Evolutionary conservation across 2,888 invertebrate species (phyloP), one percentile per base, ranked within the genome.

Genomic region (Phengaris arion): DNA sequence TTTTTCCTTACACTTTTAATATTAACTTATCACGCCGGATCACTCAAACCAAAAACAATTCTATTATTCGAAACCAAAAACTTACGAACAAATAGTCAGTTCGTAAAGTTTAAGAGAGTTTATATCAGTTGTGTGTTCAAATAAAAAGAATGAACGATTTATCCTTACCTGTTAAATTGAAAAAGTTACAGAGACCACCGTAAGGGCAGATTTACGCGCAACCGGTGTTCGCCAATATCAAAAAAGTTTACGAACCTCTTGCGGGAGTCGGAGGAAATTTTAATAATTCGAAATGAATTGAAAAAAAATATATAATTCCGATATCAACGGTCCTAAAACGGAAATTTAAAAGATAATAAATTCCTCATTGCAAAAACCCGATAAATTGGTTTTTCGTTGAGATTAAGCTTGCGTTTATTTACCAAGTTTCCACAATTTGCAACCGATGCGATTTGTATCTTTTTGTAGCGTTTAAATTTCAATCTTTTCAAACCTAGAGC

Each of bases 121-220:
- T 91, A 90, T 92, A 90, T 91, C 88, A 90, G 89, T 90, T 91
- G 90, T 89, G 89, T 91, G 91, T 90, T 89, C 89, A 90, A 92
- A 91, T 93, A 92, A 92, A 92, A 92, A 92, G 91, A 91, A 90
- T 90, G 89, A 91, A 92, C 91, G 92, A 92, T 93, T 93, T 93
- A 92, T 93, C 89, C 91, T 89, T 91, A 92, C 92, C 92, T 92
- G 92, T 93, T 92, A 92, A 93, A 93, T 93, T 93, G 93, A 93
- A 93, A 93, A 93, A 93, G 93, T 93, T 93, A 84, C 88, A 81
- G 86, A 87, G 88, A 91, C 91, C 87, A 91, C 86, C 89, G 89
- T 88, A 86, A 89, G 90, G 90, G 89, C 88, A 92, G 90, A 91
- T 92, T 91, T 92, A 91, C 91, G 91, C 90, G 90, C 89, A 88